Percentiles rank a stretch among this genome's conserved stretches.
phyloP scores from a whole-genome alignment of 1,140 invertebrate genomes.

The Caenorhabditis latens region DNA sequence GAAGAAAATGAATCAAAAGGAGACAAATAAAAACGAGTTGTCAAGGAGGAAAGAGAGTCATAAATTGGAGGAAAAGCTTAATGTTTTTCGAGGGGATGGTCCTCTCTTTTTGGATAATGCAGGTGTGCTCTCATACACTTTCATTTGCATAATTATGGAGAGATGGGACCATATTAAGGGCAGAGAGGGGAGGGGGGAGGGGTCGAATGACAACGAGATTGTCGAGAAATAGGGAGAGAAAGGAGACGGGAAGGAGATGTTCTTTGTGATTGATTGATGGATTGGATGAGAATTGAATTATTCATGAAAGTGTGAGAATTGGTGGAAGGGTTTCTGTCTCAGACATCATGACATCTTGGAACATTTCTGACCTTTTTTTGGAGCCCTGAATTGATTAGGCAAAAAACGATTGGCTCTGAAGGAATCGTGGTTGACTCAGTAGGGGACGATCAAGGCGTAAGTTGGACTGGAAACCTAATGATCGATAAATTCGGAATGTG shows the following conservation, averaged over 20 bases:
- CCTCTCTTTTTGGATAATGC: background rate
- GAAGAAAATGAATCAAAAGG: background rate
- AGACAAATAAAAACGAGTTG: background rate
- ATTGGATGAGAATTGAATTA: constrained; percentile 45
- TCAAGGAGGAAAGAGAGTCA: background rate
- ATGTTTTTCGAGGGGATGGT: background rate
- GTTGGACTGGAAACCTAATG: too few relatives aligned
- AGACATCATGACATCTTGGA: background rate
- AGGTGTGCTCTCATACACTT: constrained; percentile 51
- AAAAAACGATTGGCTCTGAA: too few relatives aligned
- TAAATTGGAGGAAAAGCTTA: constrained; percentile 47
- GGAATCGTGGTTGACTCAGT: too few relatives aligned
- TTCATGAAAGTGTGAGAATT: constrained; percentile 4
- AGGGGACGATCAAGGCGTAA: too few relatives aligned
- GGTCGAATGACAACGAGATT: constrained; percentile 48
- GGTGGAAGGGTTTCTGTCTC: background rate
- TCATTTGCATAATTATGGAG: constrained; percentile 55
- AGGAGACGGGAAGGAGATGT: background rate
- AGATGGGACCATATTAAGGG: constrained; percentile 46
- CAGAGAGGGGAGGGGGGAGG: background rate
- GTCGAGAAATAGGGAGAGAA: background rate
- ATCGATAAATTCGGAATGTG: background rate
- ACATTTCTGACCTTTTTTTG: background rate
- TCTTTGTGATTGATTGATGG: constrained; percentile 47
- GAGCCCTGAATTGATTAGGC: background rate